Percentiles rank a stretch among this genome's conserved stretches.
phyloP scores from a whole-genome alignment of 2,113 vertebrate genomes.

The Trochalopteron elliotii region DNA sequence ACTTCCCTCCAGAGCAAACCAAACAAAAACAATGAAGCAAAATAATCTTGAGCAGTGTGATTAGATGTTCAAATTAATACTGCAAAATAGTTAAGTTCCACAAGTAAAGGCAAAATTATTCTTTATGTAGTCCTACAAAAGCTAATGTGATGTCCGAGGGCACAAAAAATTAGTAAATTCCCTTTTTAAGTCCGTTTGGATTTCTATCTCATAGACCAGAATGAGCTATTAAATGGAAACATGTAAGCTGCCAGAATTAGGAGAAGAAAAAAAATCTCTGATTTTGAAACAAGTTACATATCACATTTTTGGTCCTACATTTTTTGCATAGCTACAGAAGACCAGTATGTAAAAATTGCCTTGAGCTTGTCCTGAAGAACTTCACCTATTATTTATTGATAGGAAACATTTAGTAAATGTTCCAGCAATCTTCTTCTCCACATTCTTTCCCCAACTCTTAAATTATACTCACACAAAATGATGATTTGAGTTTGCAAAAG shows the following conservation, averaged over 20 bases:
- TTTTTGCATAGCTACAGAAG: background rate
- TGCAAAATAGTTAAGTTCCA: background rate
- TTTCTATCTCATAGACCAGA: background rate
- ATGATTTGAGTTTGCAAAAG: background rate
- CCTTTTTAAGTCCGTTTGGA: fast-evolving
- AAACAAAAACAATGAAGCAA: background rate
- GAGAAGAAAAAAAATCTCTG: background rate
- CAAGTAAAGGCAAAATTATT: background rate
- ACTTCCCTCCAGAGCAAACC: background rate
- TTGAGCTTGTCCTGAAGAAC: background rate
- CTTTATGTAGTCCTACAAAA: background rate
- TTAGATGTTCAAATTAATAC: background rate
- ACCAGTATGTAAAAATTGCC: background rate
- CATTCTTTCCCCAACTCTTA: background rate
- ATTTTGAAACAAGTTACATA: background rate
- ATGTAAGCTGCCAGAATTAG: background rate
- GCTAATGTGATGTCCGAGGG: background rate
- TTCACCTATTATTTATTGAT: background rate
- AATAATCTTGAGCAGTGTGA: background rate
- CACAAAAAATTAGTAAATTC: background rate
- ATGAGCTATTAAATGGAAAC: background rate
- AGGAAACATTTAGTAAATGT: background rate
- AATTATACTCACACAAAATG: background rate
- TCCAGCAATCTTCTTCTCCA: background rate
- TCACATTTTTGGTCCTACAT: background rate